phyloP scores from a whole-genome alignment of 2,113 vertebrate genomes.

The Euleptes europaea region DNA sequence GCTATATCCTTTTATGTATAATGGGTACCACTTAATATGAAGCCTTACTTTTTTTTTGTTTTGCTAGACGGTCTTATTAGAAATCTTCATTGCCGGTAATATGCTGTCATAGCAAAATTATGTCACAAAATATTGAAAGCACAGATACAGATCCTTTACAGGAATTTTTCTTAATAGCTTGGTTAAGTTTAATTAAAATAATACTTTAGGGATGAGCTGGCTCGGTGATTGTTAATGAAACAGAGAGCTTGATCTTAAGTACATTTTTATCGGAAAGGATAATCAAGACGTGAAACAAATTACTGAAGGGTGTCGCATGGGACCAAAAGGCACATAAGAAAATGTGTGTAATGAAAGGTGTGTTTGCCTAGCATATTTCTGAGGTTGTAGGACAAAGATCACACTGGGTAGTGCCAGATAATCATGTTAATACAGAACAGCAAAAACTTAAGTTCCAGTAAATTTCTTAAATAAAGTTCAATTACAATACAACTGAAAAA shows the following conservation, averaged over 20 bases:
- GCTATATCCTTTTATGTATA: neutral
- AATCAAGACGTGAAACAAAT: conserved; percentile 27
- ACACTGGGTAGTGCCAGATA: neutral
- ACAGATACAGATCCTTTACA: conserved; percentile 12
- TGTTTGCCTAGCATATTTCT: neutral
- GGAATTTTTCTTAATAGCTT: neutral
- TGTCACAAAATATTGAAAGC: conserved; percentile 34
- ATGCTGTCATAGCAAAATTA: conserved; percentile 18
- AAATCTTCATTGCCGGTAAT: conserved; percentile 15
- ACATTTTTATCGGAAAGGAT: neutral
- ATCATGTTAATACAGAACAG: neutral
- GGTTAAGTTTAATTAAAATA: conserved; percentile 28
- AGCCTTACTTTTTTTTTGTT: conserved; percentile 18
- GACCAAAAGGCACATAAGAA: neutral
- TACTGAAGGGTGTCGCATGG: neutral
- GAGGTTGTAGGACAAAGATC: neutral
- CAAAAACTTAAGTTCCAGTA: neutral
- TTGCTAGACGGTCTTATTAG: conserved; percentile 26
- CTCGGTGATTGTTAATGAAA: conserved; percentile 18
- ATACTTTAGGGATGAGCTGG: neutral
- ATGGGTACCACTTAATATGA: neutral
- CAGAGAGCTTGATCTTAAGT: neutral
- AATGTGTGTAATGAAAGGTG: neutral
- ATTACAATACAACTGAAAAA: neutral
- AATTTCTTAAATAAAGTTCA: neutral